A percentile compares a stretch with the other conserved stretches of the same genome.
phyloP scores from a whole-genome alignment of 1,140 invertebrate species.

The Calephelis nemesis region DNA sequence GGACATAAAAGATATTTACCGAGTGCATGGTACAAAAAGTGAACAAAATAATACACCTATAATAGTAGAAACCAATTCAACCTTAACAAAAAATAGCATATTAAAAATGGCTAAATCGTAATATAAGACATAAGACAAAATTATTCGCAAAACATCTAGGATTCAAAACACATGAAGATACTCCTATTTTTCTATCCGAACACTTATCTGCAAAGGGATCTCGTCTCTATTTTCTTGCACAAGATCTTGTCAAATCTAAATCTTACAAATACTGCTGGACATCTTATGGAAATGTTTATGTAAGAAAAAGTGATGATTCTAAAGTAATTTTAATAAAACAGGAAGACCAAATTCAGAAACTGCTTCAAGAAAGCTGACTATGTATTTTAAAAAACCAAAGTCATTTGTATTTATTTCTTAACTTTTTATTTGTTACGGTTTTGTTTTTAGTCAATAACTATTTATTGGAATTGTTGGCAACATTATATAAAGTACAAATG shows the following conservation, averaged over 20 bases:
- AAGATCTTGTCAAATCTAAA: slow-evolving; percentile 12
- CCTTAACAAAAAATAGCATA: not conserved
- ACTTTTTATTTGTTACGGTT: too few relatives aligned
- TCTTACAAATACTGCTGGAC: slow-evolving; percentile 22
- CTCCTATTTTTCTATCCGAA: slow-evolving; percentile 18
- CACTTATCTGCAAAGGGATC: slow-evolving; percentile 23
- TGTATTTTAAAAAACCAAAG: too few relatives aligned
- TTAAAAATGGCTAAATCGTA: slow-evolving; percentile 15
- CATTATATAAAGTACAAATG: too few relatives aligned
- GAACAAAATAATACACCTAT: not conserved
- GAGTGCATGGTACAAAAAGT: not conserved
- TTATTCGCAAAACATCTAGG: slow-evolving; percentile 14
- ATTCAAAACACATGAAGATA: slow-evolving; percentile 20
- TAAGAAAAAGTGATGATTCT: slow-evolving; percentile 18
- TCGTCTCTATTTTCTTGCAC: slow-evolving; percentile 23
- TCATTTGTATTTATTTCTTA: too few relatives aligned
- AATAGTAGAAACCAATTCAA: not conserved
- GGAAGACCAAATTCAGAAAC: not conserved
- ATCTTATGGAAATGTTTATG: slow-evolving; percentile 9
- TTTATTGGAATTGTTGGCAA: too few relatives aligned
- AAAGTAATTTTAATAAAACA: not conserved
- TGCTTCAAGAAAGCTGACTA: not conserved
- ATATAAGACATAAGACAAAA: slow-evolving; percentile 20
- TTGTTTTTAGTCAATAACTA: too few relatives aligned
- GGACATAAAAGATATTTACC: not conserved